phyloP scores from a whole-genome alignment of 2,797 vertebrate genomes.

The Manis crassicaudata region DNA sequence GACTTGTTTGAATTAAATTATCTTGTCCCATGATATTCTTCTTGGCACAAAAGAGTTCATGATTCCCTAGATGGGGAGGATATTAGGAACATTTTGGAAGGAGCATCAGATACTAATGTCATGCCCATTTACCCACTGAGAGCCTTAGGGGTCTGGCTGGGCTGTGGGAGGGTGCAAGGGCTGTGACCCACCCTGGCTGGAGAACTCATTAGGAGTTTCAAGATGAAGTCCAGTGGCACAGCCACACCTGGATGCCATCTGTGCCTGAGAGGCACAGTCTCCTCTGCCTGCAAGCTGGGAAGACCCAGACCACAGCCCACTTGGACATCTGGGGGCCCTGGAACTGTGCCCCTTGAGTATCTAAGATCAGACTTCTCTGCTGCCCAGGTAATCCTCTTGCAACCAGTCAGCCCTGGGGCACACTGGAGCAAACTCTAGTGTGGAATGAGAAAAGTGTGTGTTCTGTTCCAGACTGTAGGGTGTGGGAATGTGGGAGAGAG shows the following conservation, averaged over 20 bases:
- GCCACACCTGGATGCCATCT: background rate
- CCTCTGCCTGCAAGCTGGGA: background rate
- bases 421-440: rapidly evolving
- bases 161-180: background rate
- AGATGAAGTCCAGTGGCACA: background rate
- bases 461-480: background rate
- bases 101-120: background rate
- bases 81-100: background rate
- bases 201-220: background rate
- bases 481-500: background rate
- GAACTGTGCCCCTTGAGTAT: background rate
- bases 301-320: background rate
- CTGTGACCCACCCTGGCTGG: background rate
- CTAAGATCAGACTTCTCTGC: background rate
- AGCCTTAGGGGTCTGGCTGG: background rate
- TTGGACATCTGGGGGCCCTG: background rate
- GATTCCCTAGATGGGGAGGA: background rate
- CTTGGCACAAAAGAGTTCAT: background rate
- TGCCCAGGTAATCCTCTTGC: background rate
- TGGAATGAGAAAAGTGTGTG: background rate
- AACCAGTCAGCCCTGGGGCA: background rate
- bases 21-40: no score
- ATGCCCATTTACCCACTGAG: background rate
- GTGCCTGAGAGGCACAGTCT: background rate
- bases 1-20: background rate